Base-by-base conservation (phyloP, 2,888 invertebrate genomes). In the Saturnia japonica region DNA sequence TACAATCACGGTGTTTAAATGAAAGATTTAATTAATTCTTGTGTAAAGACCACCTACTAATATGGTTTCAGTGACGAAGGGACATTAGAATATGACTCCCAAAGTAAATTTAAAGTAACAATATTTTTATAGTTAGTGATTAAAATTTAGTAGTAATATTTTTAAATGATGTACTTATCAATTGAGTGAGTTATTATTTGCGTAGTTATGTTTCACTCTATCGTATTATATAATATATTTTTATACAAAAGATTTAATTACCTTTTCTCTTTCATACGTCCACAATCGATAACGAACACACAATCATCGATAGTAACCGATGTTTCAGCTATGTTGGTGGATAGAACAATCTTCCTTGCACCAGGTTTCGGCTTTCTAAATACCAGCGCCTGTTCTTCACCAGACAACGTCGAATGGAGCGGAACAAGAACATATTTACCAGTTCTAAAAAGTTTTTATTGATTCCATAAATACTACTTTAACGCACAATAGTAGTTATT, bases 301-400 rank as follows among this genome's bases (percentile, higher is more conserved):
- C 99, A 98, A 90, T 99, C 99, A 82, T 99, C 98, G 74, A 99
- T 98, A 9, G 99, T 99, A 11, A 99, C 96, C 0, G 98, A 98
- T 0, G 99, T 99, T 93, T 99, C 99, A 0, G 99, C 99, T 74
- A 99, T 97, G 84, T 99, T 99, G 0, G 99, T 99, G 3, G 96
- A 96, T 0, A 99, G 91, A 0, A 98, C 97, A 72, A 99, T 97
- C 94, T 99, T 99, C 51, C 99, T 94, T 28, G 95, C 95, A 0
- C 97, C 97, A 0, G 92, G 86, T 47, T 95, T 95, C 0, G 97
- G 95, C 77, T 96, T 96, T 80, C 95, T 96, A 83, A 95, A 95
- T 34, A 98, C 97, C 60, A 95, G 87, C 0, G 96, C 92, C 87
- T 98, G 98, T 78, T 98, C 98, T 81, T 97, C 97, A 76, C 96